These are phyloP conservation scores for Actias luna DNA, from an alignment of 2,888 invertebrate genomes.

Conservation along the genomic window DNA sequence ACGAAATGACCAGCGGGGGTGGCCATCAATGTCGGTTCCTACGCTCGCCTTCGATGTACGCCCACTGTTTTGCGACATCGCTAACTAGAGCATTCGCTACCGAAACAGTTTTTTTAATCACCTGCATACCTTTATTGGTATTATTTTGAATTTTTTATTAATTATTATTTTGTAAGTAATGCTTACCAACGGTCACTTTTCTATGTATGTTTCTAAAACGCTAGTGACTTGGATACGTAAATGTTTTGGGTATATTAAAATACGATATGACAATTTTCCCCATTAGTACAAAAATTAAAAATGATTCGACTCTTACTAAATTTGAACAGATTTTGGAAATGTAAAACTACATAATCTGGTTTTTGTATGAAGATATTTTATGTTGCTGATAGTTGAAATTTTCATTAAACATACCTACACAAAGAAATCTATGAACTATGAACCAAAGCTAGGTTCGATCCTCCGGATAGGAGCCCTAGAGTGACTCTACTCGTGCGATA, in stretches of 20 bases:
- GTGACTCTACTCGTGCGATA: too few species aligned
- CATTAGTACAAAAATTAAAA: too few species aligned
- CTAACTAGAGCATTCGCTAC: constrained; percentile 70
- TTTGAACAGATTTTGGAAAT: too few species aligned
- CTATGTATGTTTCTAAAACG: constrained; percentile 46
- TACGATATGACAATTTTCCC: too few species aligned
- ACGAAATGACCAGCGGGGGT: constrained; percentile 57
- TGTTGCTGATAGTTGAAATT: background rate
- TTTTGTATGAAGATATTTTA: background rate
- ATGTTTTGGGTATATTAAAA: too few species aligned
- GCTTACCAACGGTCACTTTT: constrained; percentile 17
- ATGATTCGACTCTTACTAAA: too few species aligned
- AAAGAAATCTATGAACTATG: background rate
- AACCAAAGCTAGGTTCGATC: too few species aligned
- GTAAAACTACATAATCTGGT: background rate
- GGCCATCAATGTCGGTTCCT: constrained; percentile 65
- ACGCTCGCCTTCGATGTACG: constrained; percentile 64
- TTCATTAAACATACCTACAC: background rate
- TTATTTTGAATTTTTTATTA: constrained; percentile 39
- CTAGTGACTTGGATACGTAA: too few species aligned
- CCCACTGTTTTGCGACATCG: constrained; percentile 70
- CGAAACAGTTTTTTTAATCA: constrained; percentile 62
- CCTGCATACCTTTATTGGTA: constrained; percentile 49
- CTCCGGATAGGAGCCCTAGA: too few species aligned
- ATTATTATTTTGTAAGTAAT: constrained; percentile 13